Evolutionary conservation across 2,888 invertebrate genomes (phyloP).

Genomic region (Cosmopolites sordidus): DNA sequence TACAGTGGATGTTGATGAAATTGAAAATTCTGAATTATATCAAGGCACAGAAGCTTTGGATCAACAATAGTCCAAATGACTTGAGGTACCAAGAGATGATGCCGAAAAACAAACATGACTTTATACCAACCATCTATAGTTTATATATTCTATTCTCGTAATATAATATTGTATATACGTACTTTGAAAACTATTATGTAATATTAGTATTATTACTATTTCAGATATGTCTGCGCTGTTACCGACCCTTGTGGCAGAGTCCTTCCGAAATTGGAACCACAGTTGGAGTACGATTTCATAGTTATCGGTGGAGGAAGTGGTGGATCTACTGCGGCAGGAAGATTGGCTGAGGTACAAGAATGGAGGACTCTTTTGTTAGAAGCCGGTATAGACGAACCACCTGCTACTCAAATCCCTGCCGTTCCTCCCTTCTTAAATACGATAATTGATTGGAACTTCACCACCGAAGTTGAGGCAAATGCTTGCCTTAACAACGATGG

Average conservation of each 20-base stretch:
- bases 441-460: conserved; percentile 59
- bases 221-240: conserved; percentile 13
- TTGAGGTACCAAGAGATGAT: no score
- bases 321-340: conserved; percentile 58
- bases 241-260: conserved; percentile 58
- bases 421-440: conserved; percentile 37
- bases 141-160: no score
- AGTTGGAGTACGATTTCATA: conserved; percentile 34
- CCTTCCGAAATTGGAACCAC: conserved; percentile 44
- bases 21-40: no score
- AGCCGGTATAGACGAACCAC: conserved; percentile 66
- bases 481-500: conserved; percentile 56
- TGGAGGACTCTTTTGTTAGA: conserved; percentile 65
- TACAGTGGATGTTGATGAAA: no score
- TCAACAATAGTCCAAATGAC: no score
- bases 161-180: no score
- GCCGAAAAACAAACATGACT: no score
- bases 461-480: conserved; percentile 57
- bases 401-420: conserved; percentile 52
- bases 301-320: conserved; percentile 62
- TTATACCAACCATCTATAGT: no score
- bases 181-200: no score
- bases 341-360: conserved; percentile 59
- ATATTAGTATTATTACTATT: no score
- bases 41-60: no score